Conservation (phyloP, 2,797 vertebrate genomes). For the Naso thynnoides region DNA sequence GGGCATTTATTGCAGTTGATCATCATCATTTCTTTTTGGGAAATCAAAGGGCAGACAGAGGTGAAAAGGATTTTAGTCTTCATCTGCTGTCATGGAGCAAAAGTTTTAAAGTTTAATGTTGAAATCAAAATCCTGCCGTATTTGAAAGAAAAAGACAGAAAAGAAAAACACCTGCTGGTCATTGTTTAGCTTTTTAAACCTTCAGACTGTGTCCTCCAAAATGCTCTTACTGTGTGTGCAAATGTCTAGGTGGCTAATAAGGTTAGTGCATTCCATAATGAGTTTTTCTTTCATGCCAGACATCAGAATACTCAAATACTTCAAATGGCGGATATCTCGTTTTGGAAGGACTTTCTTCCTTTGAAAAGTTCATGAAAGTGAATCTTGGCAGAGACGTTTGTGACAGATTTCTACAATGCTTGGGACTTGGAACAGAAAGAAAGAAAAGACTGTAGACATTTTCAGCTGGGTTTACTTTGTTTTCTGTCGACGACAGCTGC, state of each 20-base stretch:
- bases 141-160: background rate
- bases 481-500: slow-evolving; percentile 72
- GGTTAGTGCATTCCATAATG: slow-evolving; percentile 17
- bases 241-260: slow-evolving; percentile 37
- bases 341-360: slow-evolving; percentile 29
- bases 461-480: slow-evolving; percentile 76
- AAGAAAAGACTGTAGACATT: slow-evolving; percentile 41
- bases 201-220: slow-evolving; percentile 14
- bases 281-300: slow-evolving; percentile 32
- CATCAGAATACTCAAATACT: slow-evolving; percentile 26
- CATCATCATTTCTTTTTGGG: slow-evolving; percentile 27
- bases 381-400: background rate
- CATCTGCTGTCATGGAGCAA: background rate
- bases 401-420: slow-evolving; percentile 29
- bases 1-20: slow-evolving; percentile 49
- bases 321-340: slow-evolving; percentile 35
- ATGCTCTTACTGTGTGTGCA: slow-evolving; percentile 36
- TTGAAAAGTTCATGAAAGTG: slow-evolving; percentile 42
- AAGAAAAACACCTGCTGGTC: slow-evolving; percentile 23
- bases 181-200: slow-evolving; percentile 32
- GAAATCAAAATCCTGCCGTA: slow-evolving; percentile 19
- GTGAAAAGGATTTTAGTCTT: slow-evolving; percentile 14
- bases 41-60: slow-evolving; percentile 8
- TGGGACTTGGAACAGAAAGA: slow-evolving; percentile 17
- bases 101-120: slow-evolving; percentile 29